A percentile compares a stretch with the other conserved stretches of the same genome.
Evolutionary conservation across 2,113 vertebrate genomes (phyloP).

Genomic region (Myrmecobius fasciatus): DNA sequence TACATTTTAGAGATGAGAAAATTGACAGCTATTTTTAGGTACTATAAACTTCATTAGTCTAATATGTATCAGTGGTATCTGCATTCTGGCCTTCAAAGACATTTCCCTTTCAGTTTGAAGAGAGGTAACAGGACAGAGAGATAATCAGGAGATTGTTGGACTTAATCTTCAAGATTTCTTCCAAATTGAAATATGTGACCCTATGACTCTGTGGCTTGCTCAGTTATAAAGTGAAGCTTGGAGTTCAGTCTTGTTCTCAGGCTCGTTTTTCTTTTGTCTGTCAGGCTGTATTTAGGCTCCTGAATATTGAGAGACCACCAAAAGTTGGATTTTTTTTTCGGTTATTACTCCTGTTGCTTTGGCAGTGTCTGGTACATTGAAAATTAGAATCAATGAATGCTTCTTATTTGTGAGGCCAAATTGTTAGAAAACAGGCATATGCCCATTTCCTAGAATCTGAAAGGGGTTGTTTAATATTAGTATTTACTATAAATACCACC

Average conservation of each 20-base stretch:
- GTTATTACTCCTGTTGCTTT: conserved; percentile 33
- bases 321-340: conserved; percentile 22
- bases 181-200: neutral
- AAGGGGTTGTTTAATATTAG: neutral
- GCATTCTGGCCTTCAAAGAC: neutral
- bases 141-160: neutral
- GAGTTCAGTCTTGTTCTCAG: neutral
- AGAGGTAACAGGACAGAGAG: neutral
- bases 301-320: conserved; percentile 23
- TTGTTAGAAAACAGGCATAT: conserved; percentile 45
- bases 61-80: neutral
- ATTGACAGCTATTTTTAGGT: neutral
- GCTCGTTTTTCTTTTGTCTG: conserved; percentile 18
- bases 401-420: conserved; percentile 33
- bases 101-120: neutral
- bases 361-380: conserved; percentile 39
- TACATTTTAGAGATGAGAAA: neutral
- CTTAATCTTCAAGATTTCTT: neutral
- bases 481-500: conserved; percentile 21
- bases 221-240: conserved; percentile 22
- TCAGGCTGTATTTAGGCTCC: conserved; percentile 40
- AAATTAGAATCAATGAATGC: conserved; percentile 32
- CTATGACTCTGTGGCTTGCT: conserved; percentile 7
- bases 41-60: neutral
- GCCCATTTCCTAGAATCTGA: conserved; percentile 15